Evolutionary conservation across 2,113 vertebrate species (phyloP), one percentile per base, ranked within the genome.

Genomic region (Eudyptes chrysolophus): DNA sequence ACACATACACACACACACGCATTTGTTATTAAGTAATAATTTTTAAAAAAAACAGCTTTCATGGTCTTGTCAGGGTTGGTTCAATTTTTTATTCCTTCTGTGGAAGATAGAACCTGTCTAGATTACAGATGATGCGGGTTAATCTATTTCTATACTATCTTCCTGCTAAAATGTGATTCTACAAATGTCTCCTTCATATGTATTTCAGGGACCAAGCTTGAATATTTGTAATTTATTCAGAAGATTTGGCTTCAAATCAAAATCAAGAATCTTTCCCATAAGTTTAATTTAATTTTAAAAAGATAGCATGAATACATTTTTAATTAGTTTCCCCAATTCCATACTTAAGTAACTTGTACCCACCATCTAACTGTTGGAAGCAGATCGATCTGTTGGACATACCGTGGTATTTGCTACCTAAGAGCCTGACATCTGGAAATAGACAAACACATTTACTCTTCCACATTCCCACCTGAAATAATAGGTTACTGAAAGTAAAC

Each of bases 1-100:
- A 30, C 4, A 6, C 6, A 15, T 6, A 12, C 1, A 54, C 16
- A 58, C 20, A 38, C 17, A 18, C 13, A 9, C 6, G 15, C 5
- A 29, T 64, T 72, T 70, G 2, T 77, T 65, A 64, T 46, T 15
- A 46, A 69, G 66, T 51, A 40, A 29, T 21, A 29, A 12, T 11
- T 36, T 11, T 18, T 40, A 52, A 62, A 74, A 69, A 69, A 68
- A 22, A 29, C 87, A 32, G 4, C 11, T 87, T 95, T 93, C 61
- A 61, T 83, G 49, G 20, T 82, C 40, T 95, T 97, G 26, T 22
- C 54, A 88, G 15, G 2, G 9, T 52, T 30, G 4, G n/a, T 52
- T 93, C 44, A 52, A 54, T 13, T 22, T 70, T 54, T 89, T 38
- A 4, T 81, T 89, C 17, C 21, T 81, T 65, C 44, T 21, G 10